Percentiles rank a stretch among this genome's conserved stretches.
phyloP scores from a whole-genome alignment of 2,113 vertebrate genomes.

The Embiotoca jacksoni region DNA sequence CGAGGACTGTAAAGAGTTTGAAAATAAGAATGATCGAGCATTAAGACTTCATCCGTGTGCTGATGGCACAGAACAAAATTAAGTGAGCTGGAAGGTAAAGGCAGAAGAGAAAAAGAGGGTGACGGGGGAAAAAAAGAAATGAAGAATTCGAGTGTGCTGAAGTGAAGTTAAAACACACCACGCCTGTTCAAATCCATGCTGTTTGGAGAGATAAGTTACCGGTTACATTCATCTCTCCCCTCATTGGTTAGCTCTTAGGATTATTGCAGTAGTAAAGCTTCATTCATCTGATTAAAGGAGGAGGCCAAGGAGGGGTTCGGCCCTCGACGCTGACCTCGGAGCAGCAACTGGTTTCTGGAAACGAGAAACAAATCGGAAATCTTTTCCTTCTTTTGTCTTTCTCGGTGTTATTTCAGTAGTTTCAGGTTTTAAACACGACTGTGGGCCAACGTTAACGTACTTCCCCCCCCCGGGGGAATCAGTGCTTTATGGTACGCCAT shows the following conservation, averaged over 20 bases:
- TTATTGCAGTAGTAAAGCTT: constrained; percentile 72
- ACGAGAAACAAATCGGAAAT: not conserved
- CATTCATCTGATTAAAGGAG: constrained; percentile 18
- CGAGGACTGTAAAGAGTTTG: constrained; percentile 46
- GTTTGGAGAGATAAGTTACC: constrained; percentile 34
- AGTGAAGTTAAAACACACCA: constrained; percentile 13
- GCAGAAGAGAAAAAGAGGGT: no score
- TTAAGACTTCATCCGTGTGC: constrained; percentile 52
- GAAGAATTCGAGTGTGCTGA: constrained; percentile 8
- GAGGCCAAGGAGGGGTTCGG: not conserved
- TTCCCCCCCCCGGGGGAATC: not conserved
- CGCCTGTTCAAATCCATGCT: constrained; percentile 1
- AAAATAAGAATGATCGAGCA: constrained; percentile 37
- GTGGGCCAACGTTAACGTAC: not conserved
- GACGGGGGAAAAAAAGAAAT: not conserved
- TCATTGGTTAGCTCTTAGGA: constrained; percentile 41
- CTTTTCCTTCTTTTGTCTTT: not conserved
- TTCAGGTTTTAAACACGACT: not conserved
- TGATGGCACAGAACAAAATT: constrained; percentile 46
- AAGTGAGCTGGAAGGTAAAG: not conserved
- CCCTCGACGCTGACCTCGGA: constrained; percentile 8
- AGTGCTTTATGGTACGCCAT: not conserved
- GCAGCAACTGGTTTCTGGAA: not conserved
- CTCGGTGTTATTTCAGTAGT: not conserved
- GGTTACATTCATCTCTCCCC: constrained; percentile 67